phyloP scores from a whole-genome alignment of 2,797 vertebrate genomes.

The Clarias laeviceps region DNA sequence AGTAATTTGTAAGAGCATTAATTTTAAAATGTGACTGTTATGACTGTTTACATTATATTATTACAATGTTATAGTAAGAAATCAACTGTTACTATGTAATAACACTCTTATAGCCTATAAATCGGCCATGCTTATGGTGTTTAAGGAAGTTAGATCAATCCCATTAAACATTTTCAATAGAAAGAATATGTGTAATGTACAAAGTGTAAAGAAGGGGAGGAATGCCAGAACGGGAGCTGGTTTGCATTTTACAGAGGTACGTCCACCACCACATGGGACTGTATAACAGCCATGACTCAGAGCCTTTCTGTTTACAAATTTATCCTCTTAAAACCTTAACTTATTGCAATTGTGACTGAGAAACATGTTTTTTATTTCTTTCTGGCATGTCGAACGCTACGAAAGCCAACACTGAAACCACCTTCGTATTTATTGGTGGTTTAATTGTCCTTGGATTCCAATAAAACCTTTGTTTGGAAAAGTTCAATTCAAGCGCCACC shows the following conservation, averaged over 20 bases:
- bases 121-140: background rate
- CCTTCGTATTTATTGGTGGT: slow-evolving; percentile 63
- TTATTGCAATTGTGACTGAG: slow-evolving; percentile 69
- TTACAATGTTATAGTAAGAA: background rate
- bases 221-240: slow-evolving; percentile 57
- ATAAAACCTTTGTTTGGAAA: slow-evolving; percentile 62
- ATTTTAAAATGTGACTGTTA: background rate
- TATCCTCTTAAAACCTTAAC: slow-evolving; percentile 72
- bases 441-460: slow-evolving; percentile 71
- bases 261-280: slow-evolving; percentile 65
- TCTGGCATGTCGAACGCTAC: slow-evolving; percentile 50
- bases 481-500: slow-evolving; percentile 61
- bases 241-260: slow-evolving; percentile 54
- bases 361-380: slow-evolving; percentile 71
- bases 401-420: slow-evolving; percentile 63
- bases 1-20: background rate
- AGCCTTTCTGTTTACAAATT: slow-evolving; percentile 71
- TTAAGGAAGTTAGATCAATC: background rate
- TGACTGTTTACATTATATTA: background rate
- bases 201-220: background rate
- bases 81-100: background rate
- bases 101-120: background rate
- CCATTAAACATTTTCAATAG: background rate
- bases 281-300: slow-evolving; percentile 72
- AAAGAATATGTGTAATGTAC: background rate